Evolutionary conservation across 2,888 invertebrate species (phyloP).

Genomic region (Lagria hirta): DNA sequence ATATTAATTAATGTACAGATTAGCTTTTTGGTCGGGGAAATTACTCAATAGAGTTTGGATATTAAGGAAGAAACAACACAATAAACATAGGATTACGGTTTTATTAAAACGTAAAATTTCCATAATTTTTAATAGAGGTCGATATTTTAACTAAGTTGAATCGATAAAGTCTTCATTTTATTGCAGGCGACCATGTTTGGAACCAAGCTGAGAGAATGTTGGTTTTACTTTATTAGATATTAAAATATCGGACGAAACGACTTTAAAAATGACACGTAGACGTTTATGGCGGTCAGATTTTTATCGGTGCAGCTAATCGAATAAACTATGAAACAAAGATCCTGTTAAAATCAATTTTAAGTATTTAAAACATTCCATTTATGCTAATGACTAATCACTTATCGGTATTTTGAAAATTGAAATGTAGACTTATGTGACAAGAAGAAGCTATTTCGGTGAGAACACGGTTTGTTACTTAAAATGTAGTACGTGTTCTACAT

Average conservation of each 20-base stretch:
- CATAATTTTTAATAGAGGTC: conserved; percentile 37
- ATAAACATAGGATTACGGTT: conserved; percentile 31
- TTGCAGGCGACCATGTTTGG: conserved; percentile 42
- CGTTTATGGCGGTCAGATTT: conserved; percentile 41
- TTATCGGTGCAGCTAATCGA: conserved; percentile 13
- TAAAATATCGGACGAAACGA: conserved; percentile 49
- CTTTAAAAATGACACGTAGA: conserved; percentile 47
- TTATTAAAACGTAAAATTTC: conserved; percentile 31
- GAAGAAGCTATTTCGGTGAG: too few relatives aligned
- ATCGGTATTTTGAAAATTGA: too few relatives aligned
- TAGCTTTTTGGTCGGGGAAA: conserved; percentile 4
- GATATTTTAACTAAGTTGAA: conserved; percentile 34
- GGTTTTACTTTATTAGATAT: conserved; percentile 50
- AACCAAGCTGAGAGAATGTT: conserved; percentile 47
- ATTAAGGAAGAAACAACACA: conserved; percentile 27
- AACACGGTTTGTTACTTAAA: too few relatives aligned
- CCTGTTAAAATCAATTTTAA: background rate
- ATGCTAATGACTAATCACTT: too few relatives aligned
- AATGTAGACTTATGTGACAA: too few relatives aligned
- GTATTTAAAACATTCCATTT: conserved; percentile 7
- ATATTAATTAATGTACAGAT: too few relatives aligned
- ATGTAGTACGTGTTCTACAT: too few relatives aligned
- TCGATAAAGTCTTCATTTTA: conserved; percentile 46
- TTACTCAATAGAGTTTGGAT: conserved; percentile 23
- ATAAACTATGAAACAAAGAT: conserved; percentile 4